Evolutionary conservation across 2,113 vertebrate species (phyloP), one percentile per base, ranked within the genome.

Genomic region (Dissostichus mawsoni): DNA sequence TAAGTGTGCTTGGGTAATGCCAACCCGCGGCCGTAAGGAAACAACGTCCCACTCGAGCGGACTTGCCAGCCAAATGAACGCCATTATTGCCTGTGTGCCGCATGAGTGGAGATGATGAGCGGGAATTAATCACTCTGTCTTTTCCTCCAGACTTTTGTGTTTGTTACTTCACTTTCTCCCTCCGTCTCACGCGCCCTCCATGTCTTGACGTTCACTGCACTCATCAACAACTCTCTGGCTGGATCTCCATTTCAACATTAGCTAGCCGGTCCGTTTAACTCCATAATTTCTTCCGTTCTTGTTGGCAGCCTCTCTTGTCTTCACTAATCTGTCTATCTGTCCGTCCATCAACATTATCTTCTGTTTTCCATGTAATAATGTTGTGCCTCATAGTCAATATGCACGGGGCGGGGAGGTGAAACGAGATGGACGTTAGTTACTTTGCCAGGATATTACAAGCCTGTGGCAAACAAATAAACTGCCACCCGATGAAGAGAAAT

Each of bases 31-130:
- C 91, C 86, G 88, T 91, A 92, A 87, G 92, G 91, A 94, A 95
- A 93, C 93, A 78, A 53, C 78, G 78, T 95, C 93, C 94, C 87
- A 41, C 77, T 86, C 89, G 74, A 86, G 91, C 83, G 58, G 88
- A 80, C 90, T 89, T 85, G 83, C 87, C 76, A 83, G 89, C 89
- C 90, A 92, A 94, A 94, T 95, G 87, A 94, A 94, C 76, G 89
- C 91, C 89, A 93, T 95, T 92, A 95, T 94, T 93, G 85, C 90
- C 86, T 45, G 82, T 92, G 93, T 81, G 53, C 9, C 90, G 95
- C 91, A 90, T 92, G 94, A 93, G 75, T 82, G 87, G 94, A 87
- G 87, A 77, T 86, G 91, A 92, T 83, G 51, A 85, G 87, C 65
- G 41, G 81, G 78, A 87, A 92, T 95, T 90, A 89, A 93, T 96